Evolutionary conservation across 2,113 vertebrate genomes (phyloP).

Genomic region (Pluvialis apricaria): DNA sequence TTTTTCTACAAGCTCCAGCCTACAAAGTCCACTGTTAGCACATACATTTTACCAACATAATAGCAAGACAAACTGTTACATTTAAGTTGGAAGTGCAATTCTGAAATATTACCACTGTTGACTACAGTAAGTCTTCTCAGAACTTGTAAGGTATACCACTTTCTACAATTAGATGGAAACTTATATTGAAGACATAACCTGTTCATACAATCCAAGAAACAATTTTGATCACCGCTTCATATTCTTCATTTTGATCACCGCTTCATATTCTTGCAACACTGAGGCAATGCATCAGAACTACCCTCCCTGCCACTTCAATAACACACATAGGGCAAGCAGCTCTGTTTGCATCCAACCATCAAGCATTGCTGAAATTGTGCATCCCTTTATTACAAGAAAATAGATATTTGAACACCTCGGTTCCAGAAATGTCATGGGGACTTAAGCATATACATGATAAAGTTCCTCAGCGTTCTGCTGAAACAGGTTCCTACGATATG

Average conservation of each 20-base stretch:
- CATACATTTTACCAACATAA: neutral
- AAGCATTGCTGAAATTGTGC: neutral
- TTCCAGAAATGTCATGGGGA: fast-evolving
- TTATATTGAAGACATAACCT: neutral
- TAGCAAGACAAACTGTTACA: neutral
- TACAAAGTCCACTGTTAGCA: neutral
- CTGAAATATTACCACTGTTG: neutral
- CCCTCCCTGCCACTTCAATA: neutral
- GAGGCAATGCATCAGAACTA: neutral
- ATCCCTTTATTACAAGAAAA: neutral
- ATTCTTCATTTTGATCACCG: neutral
- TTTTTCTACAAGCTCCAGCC: neutral
- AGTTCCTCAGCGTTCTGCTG: neutral
- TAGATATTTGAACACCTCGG: neutral
- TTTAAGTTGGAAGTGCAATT: neutral
- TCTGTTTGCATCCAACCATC: neutral
- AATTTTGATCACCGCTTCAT: neutral
- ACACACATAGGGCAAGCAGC: neutral
- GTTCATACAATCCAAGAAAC: neutral
- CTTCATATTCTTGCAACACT: neutral
- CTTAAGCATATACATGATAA: neutral
- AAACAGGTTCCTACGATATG: neutral
- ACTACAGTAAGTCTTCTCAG: neutral
- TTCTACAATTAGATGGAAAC: neutral
- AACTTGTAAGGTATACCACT: neutral